phyloP scores from a whole-genome alignment of 2,797 vertebrate species.

The Spheniscus humboldti region DNA sequence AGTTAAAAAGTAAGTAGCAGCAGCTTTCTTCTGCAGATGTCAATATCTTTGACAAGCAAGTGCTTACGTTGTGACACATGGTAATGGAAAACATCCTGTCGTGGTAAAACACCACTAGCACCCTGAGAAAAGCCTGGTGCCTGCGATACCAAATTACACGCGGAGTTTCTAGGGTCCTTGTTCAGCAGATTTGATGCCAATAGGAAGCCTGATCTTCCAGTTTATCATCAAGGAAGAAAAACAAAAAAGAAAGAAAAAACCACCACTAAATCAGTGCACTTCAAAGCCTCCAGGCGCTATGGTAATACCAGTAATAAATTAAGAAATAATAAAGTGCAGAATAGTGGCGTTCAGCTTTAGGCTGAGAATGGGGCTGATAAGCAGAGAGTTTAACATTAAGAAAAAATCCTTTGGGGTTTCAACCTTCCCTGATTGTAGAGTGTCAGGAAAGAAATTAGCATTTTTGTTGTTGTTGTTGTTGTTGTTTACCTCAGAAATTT shows the following conservation, averaged over 20 bases:
- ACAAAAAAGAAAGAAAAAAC: background rate
- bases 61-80: background rate
- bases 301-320: slow-evolving; percentile 11
- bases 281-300: background rate
- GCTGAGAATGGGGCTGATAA: background rate
- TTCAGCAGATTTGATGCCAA: background rate
- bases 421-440: slow-evolving; percentile 4
- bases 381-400: slow-evolving; percentile 25
- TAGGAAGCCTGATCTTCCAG: background rate
- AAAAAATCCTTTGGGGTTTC: slow-evolving; percentile 7
- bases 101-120: background rate
- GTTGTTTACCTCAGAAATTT: slow-evolving; percentile 67
- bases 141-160: background rate
- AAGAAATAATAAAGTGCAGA: slow-evolving; percentile 21
- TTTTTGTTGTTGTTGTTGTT: slow-evolving; percentile 17
- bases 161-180: background rate
- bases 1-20: background rate
- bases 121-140: background rate
- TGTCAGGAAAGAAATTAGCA: slow-evolving; percentile 44
- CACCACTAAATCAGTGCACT: background rate
- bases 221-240: background rate
- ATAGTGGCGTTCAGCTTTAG: background rate
- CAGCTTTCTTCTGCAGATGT: background rate
- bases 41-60: background rate
- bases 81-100: background rate